Evolutionary conservation across 2,113 vertebrate genomes (phyloP), one percentile per base, ranked within the genome.

Genomic region (Chaetodon auriga): DNA sequence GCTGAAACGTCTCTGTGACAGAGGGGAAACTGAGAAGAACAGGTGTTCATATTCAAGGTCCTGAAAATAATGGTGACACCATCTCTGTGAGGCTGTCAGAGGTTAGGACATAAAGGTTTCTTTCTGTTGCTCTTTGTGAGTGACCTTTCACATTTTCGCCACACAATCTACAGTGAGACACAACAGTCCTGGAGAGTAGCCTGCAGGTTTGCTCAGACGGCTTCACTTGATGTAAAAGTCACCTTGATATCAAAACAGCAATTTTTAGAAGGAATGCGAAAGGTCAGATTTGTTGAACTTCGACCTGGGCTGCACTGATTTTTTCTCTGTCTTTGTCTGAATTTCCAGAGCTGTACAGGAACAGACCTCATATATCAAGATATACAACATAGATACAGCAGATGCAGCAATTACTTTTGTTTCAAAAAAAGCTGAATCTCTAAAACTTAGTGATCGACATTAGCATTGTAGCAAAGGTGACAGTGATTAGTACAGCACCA

Each of bases 1-100:
- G 25, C 19, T 25, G 48, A 64, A 85, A 79, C 70, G 78, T 89
- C 78, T 46, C 68, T 69, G 65, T 23, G 35, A 85, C 69, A 38
- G 70, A 71, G 58, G 13, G n/a, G 36, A 78, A 69, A 77, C 25
- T 66, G 38, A 75, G 19, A 25, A 51, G 35, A 25, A 57, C 43
- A 78, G 51, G 54, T 55, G 30, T 30, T n/a, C 23, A 30, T 65
- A 36, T 6, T 45, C 2, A 54, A 71, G 35, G 35, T 82, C 62
- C 55, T 55, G 38, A 66, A 63, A 63, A 72, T 71, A 66, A 62
- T 53, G 48, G 55, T 69, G 73, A 68, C 62, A 68, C 36, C 9
- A n/a, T 55, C 23, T 23, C 63, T 13, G 60, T 30, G 58, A 51
- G 14, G 30, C 43, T 13, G 15, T 53, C 64, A 58, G 21, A 76